Evolutionary conservation across 2,888 invertebrate species (phyloP).

Genomic region (Marronus borbonicus): DNA sequence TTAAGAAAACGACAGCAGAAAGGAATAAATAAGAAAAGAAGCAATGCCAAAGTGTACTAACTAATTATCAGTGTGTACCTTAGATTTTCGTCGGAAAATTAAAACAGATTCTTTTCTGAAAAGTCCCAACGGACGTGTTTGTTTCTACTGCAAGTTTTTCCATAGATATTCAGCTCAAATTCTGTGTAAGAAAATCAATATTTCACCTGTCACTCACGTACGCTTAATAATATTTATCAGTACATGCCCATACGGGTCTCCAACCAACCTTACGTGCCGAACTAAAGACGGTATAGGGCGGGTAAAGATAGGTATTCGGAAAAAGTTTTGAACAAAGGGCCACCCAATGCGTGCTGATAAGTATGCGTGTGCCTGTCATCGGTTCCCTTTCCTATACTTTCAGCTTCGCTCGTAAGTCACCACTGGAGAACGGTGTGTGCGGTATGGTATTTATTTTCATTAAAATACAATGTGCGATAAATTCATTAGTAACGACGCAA

Average conservation of each 20-base stretch:
- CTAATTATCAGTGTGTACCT: too few relatives aligned
- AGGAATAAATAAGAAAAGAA: too few relatives aligned
- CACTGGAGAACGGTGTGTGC: conserved; percentile 1
- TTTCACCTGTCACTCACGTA: not conserved
- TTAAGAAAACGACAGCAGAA: too few relatives aligned
- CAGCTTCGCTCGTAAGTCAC: not conserved
- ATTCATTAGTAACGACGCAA: conserved; percentile 5
- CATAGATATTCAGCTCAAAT: too few relatives aligned
- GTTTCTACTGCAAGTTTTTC: too few relatives aligned
- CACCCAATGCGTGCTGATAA: conserved; percentile 10
- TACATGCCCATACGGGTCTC: not conserved
- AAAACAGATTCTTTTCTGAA: too few relatives aligned
- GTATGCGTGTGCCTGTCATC: conserved; percentile 5
- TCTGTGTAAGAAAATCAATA: too few relatives aligned
- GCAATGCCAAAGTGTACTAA: too few relatives aligned
- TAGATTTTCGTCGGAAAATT: too few relatives aligned
- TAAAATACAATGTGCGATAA: conserved; percentile 18
- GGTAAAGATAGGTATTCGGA: not conserved
- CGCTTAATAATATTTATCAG: not conserved
- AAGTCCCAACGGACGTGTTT: too few relatives aligned
- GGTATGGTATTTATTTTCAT: conserved; percentile 13
- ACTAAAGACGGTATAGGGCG: not conserved
- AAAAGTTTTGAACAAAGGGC: conserved; percentile 5
- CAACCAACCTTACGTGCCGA: not conserved
- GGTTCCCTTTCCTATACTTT: conserved; percentile 1